Evolutionary conservation across 2,797 vertebrate genomes (phyloP), one percentile per base, ranked within the genome.

Genomic region (Bradypus variegatus): DNA sequence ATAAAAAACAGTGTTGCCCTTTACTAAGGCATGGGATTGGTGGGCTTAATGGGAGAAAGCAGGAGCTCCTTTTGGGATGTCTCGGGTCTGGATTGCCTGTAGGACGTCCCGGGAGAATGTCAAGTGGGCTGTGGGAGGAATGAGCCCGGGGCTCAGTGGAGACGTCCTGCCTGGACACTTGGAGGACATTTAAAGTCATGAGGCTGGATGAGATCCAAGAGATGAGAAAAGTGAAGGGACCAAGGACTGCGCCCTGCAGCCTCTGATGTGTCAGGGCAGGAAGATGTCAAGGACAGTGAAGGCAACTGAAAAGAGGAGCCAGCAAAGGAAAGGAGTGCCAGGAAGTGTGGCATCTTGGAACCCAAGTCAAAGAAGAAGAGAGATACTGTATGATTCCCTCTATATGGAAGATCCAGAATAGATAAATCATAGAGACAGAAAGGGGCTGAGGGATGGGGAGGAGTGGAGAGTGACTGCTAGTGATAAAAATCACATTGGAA

Each of bases 41-140:
- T 1, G 0, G 9, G 31, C 31, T 79, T 0, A 1, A 9, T 0
- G 4, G 27, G 81, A 72, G 27, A 72, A 19, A 6, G 7, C 8
- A 7, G 7, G n/a, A 33, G 60, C n/a, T 53, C 85, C 31, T 1
- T 2, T 19, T 23, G 60, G 36, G 21, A 31, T 41, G 16, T 12
- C 38, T 25, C 2, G 0, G 67, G 11, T 70, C 79, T 48, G 21
- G 62, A 60, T 9, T 36, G 80, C 14, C 48, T 64, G 9, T 72
- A 29, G 64, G 86, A n/a, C 12, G 2, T 15, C n/a, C n/a, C n/a
- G 16, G 31, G 8, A 58, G 69, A 58, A 48, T 2, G 21, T 50
- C 85, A 7, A 8, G 0, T 21, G 70, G 13, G 21, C 2, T 11
- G 25, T 7, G 38, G 53, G 48, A 15, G 29, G 33, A 10, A 5